Conservation (phyloP, 2,888 invertebrate genomes). For the Tuberolachnus salignus region DNA sequence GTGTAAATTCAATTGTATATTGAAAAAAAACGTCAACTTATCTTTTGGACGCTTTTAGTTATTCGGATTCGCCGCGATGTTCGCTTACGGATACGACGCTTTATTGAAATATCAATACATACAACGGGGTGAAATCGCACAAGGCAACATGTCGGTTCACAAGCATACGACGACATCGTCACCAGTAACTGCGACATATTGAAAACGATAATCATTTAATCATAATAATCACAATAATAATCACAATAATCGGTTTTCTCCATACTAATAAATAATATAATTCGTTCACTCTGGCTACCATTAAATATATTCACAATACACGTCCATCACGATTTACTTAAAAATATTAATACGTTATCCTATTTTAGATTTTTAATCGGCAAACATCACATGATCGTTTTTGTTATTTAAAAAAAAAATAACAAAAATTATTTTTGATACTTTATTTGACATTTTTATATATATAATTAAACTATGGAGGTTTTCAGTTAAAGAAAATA, state of each 20-base stretch:
- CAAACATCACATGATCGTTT: conserved; percentile 11
- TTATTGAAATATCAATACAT: conserved; percentile 77
- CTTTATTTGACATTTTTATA: conserved; percentile 12
- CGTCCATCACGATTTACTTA: conserved; percentile 1
- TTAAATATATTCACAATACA: too few relatives aligned
- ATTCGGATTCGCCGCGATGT: conserved; percentile 64
- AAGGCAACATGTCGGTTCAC: conserved; percentile 67
- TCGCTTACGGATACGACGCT: conserved; percentile 79
- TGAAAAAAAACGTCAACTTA: too few relatives aligned
- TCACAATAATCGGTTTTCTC: background rate
- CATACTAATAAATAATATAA: conserved; percentile 13
- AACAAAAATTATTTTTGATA: background rate
- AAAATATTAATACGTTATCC: conserved; percentile 1
- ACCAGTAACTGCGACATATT: conserved; percentile 9
- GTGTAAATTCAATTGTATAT: too few relatives aligned
- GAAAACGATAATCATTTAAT: background rate
- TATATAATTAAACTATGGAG: background rate
- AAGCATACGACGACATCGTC: conserved; percentile 45
- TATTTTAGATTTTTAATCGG: background rate
- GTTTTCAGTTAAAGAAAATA: background rate
- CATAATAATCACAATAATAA: too few relatives aligned
- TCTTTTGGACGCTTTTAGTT: too few relatives aligned
- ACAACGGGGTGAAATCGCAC: conserved; percentile 73
- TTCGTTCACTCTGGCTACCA: background rate
- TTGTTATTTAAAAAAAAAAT: too few relatives aligned